These are phyloP conservation scores for Hemistola chrysoprasaria DNA, from an alignment of 2,888 invertebrate genomes.

Conservation along the genomic window DNA sequence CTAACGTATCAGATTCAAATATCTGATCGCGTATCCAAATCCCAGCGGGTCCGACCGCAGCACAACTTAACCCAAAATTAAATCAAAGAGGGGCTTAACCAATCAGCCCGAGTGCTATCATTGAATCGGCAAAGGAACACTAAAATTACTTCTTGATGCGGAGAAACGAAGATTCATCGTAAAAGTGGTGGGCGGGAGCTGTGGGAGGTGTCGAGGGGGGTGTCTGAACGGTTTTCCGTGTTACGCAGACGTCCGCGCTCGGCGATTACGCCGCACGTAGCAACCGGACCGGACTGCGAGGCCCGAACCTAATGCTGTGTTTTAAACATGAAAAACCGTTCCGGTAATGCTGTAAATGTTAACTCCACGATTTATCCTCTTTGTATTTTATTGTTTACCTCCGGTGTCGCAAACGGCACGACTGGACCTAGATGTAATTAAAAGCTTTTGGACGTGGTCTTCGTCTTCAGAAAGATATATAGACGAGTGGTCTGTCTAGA, in stretches of 20 bases:
- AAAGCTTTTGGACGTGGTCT: conserved; percentile 27
- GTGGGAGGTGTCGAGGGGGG: conserved; percentile 43
- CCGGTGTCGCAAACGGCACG: conserved; percentile 25
- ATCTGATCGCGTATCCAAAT: conserved; percentile 57
- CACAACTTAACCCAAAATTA: conserved; percentile 80
- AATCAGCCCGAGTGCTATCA: conserved; percentile 82
- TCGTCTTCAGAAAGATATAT: conserved; percentile 21
- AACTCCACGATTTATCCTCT: conserved; percentile 58
- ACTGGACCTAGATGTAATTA: conserved; percentile 27
- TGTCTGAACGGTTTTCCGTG: conserved; percentile 81
- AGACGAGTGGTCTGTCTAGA: conserved; percentile 8
- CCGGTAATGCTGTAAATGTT: conserved; percentile 75
- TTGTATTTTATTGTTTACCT: conserved; percentile 48
- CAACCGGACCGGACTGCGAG: conserved; percentile 57
- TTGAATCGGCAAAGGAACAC: conserved; percentile 82
- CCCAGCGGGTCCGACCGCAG: conserved; percentile 69
- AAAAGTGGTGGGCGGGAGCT: conserved; percentile 70
- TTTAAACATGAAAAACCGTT: conserved; percentile 80
- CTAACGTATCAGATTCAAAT: conserved; percentile 52
- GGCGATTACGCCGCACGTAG: conserved; percentile 76
- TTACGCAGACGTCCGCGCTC: conserved; percentile 71
- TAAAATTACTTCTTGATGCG: conserved; percentile 82
- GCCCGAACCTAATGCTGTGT: conserved; percentile 71
- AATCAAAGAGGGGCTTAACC: conserved; percentile 81
- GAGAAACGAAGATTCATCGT: conserved; percentile 83